Evolutionary conservation across 2,113 vertebrate genomes (phyloP).

Genomic region (Calidris pygmaea): DNA sequence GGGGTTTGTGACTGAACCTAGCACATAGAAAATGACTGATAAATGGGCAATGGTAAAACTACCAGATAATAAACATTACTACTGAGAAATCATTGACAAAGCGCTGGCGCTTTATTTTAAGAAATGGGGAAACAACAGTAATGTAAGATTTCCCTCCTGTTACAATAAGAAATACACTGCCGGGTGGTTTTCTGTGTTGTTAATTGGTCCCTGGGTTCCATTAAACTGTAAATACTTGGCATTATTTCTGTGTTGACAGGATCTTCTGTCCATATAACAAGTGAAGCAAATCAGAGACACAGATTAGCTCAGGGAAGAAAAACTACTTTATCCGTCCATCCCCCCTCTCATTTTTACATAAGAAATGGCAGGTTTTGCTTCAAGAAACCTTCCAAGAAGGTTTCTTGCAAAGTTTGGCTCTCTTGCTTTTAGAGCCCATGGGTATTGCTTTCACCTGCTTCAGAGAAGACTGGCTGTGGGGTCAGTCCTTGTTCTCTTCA

Average conservation of each 20-base stretch:
- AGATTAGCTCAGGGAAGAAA: background rate
- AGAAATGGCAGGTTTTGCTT: constrained; percentile 14
- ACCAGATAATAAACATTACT: constrained; percentile 66
- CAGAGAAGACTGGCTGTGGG: background rate
- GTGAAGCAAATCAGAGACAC: constrained; percentile 28
- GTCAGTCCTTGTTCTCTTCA: background rate
- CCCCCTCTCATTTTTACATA: background rate
- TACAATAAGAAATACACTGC: constrained; percentile 18
- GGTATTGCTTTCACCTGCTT: background rate
- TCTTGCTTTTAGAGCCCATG: background rate
- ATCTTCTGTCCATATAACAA: constrained; percentile 14
- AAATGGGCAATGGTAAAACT: background rate
- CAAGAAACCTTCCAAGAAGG: background rate
- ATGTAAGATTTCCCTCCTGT: background rate
- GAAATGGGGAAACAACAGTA: background rate
- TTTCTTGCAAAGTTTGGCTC: background rate
- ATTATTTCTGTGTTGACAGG: constrained; percentile 46
- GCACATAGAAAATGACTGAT: background rate
- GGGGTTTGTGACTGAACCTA: background rate
- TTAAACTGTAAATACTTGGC: constrained; percentile 47
- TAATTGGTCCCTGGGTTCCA: constrained; percentile 64
- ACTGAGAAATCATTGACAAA: constrained; percentile 37
- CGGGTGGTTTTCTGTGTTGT: constrained; percentile 12
- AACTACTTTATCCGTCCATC: background rate
- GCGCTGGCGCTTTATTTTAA: constrained; percentile 16